Evolutionary conservation across 1,140 invertebrate species (phyloP).

Genomic region (Drosophila albomicans): DNA sequence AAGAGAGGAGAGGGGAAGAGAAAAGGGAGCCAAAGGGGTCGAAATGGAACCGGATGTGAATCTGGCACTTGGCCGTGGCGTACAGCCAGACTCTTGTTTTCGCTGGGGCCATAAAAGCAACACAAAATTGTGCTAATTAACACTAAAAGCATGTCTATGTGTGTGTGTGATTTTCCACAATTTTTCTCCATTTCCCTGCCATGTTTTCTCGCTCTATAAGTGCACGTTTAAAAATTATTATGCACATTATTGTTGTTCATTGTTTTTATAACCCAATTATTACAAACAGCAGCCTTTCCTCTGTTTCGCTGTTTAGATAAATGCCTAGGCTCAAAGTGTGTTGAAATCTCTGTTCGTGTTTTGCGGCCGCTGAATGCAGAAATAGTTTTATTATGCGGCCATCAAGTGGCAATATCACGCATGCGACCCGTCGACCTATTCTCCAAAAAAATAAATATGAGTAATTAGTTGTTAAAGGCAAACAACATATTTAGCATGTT

Average conservation of each 20-base stretch:
- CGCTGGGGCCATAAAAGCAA: slow-evolving; percentile 74
- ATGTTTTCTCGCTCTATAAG: slow-evolving; percentile 20
- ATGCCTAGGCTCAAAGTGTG: background rate
- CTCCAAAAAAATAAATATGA: slow-evolving; percentile 45
- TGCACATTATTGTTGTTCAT: slow-evolving; percentile 80
- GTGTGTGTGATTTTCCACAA: slow-evolving; percentile 28
- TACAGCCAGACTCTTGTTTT: slow-evolving; percentile 75
- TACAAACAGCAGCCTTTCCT: slow-evolving; percentile 24
- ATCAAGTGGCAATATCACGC: slow-evolving; percentile 75
- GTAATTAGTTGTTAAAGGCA: slow-evolving; percentile 75
- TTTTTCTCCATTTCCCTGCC: background rate
- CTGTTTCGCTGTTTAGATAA: slow-evolving; percentile 15
- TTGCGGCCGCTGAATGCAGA: slow-evolving; percentile 39
- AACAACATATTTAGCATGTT: slow-evolving; percentile 69
- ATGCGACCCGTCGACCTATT: slow-evolving; percentile 57
- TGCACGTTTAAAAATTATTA: slow-evolving; percentile 79
- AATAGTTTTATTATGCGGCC: slow-evolving; percentile 61
- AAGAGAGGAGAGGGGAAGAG: background rate
- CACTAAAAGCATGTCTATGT: slow-evolving; percentile 75
- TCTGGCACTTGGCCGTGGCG: slow-evolving; percentile 74
- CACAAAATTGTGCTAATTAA: slow-evolving; percentile 83
- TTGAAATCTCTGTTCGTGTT: slow-evolving; percentile 10
- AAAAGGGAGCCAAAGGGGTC: background rate
- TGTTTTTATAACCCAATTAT: slow-evolving; percentile 80
- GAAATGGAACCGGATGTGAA: slow-evolving; percentile 47